Percentiles rank a stretch among this genome's conserved stretches.
phyloP scores from a whole-genome alignment of 2,797 vertebrate genomes.

The Martes flavigula region DNA sequence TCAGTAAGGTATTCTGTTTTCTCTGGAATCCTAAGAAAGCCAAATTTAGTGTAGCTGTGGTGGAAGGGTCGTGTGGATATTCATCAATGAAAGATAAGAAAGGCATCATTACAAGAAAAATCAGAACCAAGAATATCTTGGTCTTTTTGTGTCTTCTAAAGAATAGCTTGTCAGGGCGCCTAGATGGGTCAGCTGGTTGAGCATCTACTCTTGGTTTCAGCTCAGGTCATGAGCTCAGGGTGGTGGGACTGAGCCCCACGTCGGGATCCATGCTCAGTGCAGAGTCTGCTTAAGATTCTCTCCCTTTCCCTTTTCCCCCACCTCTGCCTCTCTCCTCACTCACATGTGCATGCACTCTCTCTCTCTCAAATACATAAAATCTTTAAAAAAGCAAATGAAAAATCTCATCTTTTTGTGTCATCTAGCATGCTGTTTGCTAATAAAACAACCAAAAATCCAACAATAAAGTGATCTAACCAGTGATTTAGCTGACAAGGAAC shows the following conservation, averaged over 20 bases:
- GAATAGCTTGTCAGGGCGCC: not conserved
- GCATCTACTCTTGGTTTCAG: not conserved
- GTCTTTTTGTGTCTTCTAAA: not conserved
- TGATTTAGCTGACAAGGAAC: not conserved
- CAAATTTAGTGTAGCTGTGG: not conserved
- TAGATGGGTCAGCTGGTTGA: not conserved
- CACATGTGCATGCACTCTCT: not conserved
- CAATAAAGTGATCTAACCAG: not conserved
- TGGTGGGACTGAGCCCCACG: not conserved
- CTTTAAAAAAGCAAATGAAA: not conserved
- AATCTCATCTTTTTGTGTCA: not conserved
- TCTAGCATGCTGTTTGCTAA: not conserved
- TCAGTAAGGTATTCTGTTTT: not conserved
- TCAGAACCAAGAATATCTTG: not conserved
- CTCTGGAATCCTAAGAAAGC: not conserved
- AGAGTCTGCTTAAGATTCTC: not conserved
- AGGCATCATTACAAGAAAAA: not conserved
- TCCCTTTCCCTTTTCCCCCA: not conserved
- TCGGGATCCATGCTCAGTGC: accelerated
- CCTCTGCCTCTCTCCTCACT: not conserved
- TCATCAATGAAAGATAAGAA: not conserved
- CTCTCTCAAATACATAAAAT: not conserved
- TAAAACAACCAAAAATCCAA: not conserved
- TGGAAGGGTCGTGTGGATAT: not conserved
- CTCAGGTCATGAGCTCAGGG: not conserved